Percentiles rank a stretch among this genome's conserved stretches.
phyloP scores from a whole-genome alignment of 2,113 vertebrate species.

The Myrmophylax atrothorax region DNA sequence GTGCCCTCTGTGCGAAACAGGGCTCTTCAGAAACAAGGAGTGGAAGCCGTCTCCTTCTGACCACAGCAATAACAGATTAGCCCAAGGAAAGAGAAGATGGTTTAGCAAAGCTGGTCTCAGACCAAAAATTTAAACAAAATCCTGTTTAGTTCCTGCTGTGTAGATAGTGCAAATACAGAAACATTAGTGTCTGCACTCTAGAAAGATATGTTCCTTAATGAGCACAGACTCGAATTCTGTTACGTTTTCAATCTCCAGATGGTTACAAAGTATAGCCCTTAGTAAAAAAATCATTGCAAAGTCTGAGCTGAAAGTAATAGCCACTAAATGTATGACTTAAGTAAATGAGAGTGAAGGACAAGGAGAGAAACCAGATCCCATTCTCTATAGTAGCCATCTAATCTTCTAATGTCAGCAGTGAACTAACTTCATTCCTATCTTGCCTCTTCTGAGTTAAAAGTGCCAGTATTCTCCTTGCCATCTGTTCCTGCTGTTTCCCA shows the following conservation, averaged over 20 bases:
- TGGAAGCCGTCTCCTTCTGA: not conserved
- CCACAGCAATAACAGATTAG: not conserved
- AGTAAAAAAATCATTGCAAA: not conserved
- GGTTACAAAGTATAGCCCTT: not conserved
- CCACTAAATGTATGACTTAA: not conserved
- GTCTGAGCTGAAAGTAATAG: not conserved
- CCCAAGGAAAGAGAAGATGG: not conserved
- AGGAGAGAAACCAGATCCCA: not conserved
- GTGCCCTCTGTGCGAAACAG: not conserved
- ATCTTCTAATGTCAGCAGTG: not conserved
- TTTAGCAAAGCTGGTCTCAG: not conserved
- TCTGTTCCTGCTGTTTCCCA: not conserved
- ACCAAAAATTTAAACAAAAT: not conserved
- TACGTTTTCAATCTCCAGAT: not conserved
- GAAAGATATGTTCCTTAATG: not conserved
- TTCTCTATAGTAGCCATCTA: not conserved
- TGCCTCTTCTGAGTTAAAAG: not conserved
- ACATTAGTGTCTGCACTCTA: not conserved
- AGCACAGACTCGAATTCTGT: not conserved
- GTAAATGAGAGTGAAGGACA: not conserved
- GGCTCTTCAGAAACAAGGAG: not conserved
- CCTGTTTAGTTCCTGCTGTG: not conserved
- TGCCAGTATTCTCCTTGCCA: not conserved
- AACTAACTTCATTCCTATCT: not conserved
- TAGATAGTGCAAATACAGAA: not conserved